These are phyloP conservation scores for Hydractinia symbiolongicarpus DNA, from an alignment of 30 jellyfish, hydroid and myxozoan species.

Conservation along the genomic window DNA sequence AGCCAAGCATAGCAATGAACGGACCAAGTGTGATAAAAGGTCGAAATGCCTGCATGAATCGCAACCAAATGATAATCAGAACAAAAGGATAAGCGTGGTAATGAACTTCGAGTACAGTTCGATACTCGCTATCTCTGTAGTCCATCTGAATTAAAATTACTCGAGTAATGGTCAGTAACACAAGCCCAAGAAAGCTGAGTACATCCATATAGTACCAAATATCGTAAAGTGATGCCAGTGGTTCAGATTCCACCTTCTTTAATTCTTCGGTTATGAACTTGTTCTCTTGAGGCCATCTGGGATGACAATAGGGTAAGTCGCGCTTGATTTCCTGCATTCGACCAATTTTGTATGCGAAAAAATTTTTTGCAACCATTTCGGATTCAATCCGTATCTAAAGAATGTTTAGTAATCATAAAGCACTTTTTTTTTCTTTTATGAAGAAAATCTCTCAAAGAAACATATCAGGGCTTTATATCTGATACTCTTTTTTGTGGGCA, in stretches of 20 bases:
- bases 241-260: conserved; percentile 22
- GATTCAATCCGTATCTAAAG: conserved; percentile 30
- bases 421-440: too few relatives aligned
- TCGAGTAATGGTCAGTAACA: conserved; percentile 27
- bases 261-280: conserved; percentile 23
- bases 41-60: conserved; percentile 94
- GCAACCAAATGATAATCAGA: conserved; percentile 84
- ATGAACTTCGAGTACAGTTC: conserved; percentile 5
- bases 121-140: background rate
- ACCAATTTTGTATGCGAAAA: conserved; percentile 1
- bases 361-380: background rate
- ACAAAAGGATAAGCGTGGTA: conserved; percentile 56
- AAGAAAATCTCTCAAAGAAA: too few relatives aligned
- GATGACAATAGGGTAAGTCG: conserved; percentile 37
- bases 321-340: conserved; percentile 40
- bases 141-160: conserved; percentile 7
- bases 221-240: conserved; percentile 30
- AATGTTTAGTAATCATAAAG: background rate
- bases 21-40: conserved; percentile 98
- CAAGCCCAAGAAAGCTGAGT: conserved; percentile 21
- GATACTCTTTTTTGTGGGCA: too few relatives aligned
- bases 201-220: conserved; percentile 29
- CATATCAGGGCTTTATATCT: too few relatives aligned
- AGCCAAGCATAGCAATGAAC: conserved; percentile 93
- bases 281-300: conserved; percentile 53